Evolutionary conservation across 2,888 invertebrate species (phyloP), one percentile per base, ranked within the genome.

Genomic region (Eupithecia inturbata): DNA sequence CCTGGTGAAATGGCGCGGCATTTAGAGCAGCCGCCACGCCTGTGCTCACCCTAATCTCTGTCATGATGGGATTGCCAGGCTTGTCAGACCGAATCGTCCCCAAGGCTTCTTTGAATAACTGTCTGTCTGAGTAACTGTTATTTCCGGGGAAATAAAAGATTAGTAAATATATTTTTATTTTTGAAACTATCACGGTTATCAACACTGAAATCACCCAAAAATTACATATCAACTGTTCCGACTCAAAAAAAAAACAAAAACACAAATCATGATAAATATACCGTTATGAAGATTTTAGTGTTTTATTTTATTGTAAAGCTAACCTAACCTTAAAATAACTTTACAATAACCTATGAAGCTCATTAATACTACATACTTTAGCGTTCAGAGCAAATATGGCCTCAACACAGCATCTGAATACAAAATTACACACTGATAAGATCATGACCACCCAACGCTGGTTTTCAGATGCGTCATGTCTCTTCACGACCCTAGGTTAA

Each of bases 41-140:
- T 91, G 87, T 85, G 87, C 88, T 89, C 89, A 89, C 92, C 91
- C 92, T 91, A 93, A 91, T 91, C 91, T 92, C 89, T 88, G 88
- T 86, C 91, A 87, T 82, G 85, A 86, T 87, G 87, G 89, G 90
- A 88, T 89, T 89, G 90, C 86, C 87, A 88, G 89, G 89, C 88
- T 89, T 89, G 90, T 85, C 86, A 87, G 89, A 85, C 87, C 85
- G 85, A 88, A 88, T 86, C 86, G 82, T 83, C 82, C 87, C 86
- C 77, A 81, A 87, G 86, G 86, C 85, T 85, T 84, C 82, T 82
- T 79, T 81, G 81, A 83, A 82, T 87, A 81, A 83, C 80, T 83
- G 87, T n/a, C n/a, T n/a, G n/a, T n/a, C n/a, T n/a, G n/a, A n/a
- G n/a, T n/a, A n/a, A n/a, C n/a, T n/a, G n/a, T n/a, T n/a, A n/a